Base-by-base conservation (phyloP, 2,888 invertebrate genomes). In the Limnephilus auricula region DNA sequence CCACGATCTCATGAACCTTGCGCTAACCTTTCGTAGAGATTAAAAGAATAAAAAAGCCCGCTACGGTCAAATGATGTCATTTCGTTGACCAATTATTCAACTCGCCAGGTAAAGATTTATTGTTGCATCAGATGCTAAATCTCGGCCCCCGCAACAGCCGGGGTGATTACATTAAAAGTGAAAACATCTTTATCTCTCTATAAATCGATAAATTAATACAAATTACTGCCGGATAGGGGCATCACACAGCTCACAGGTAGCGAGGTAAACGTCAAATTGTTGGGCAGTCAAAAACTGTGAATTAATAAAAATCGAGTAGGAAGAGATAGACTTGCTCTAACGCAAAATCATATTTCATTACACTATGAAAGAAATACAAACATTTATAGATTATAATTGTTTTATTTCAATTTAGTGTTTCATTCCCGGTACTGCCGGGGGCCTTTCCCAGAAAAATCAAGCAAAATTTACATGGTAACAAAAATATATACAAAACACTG, bases 21-120 rank as follows among this genome's bases (percentile, higher is more conserved):
- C 79, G 79, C 87, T 88, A 78, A 88, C 87, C 87, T 88, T 88
- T 88, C 37, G 18, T 15, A 88, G 25, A 88, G 6, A 32, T n/a
- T 9, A 9, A 32, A 34, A 32, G 78, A 18, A 88, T 79, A 88
- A 88, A 88, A 34, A 32, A 40, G 3, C 87, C 37, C 85, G 78
- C 34, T 31, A 78, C 87, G 87, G 65, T 88, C 87, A 78, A 88
- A 34, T 88, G 87, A 88, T 88, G 87, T 88, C 87, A 88, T 88
- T 65, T 15, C 78, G 32, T 88, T 78, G 87, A 88, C 87, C 87
- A 88, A 88, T 88, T 88, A 88, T 88, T 88, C 79, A 88, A 34
- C 78, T 88, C 87, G 79, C 79, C 87, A 78, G 87, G 78, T n/a
- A 18, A 34, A 88, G 79, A 88, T 88, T 88, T 34, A 78, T 78